phyloP scores from a whole-genome alignment of 2,888 invertebrate species.

The Choristoneura rosaceana region DNA sequence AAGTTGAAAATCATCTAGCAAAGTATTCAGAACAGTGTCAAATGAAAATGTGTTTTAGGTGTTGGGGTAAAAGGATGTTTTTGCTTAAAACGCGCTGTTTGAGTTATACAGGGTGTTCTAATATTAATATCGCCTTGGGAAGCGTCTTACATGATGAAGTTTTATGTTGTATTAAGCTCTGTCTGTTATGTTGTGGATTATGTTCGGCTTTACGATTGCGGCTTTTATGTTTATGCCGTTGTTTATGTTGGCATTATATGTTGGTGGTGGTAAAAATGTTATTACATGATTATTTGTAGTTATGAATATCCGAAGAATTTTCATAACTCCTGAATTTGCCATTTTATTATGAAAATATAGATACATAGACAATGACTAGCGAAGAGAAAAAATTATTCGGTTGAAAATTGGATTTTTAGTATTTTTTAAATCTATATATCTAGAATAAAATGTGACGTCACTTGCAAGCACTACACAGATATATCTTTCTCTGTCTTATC shows the following conservation, averaged over 20 bases:
- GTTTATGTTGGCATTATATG: not conserved
- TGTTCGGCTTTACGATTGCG: conserved; percentile 42
- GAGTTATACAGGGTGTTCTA: conserved; percentile 44
- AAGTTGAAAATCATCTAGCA: not conserved
- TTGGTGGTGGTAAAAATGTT: conserved; percentile 12
- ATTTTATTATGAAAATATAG: no score
- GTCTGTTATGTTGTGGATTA: conserved; percentile 38
- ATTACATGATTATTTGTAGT: not conserved
- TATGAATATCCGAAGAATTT: no score
- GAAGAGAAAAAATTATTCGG: no score
- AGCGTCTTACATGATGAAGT: conserved; percentile 48
- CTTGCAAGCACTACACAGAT: no score
- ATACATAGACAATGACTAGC: no score
- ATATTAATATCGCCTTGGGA: conserved; percentile 51
- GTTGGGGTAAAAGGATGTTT: not conserved
- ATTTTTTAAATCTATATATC: no score
- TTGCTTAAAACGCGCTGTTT: not conserved
- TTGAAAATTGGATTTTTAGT: no score
- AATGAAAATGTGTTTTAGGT: not conserved
- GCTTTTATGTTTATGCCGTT: conserved; percentile 32
- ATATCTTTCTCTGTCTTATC: no score
- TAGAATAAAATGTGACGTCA: no score
- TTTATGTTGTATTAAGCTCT: conserved; percentile 44
- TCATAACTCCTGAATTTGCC: no score
- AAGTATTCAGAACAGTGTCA: no score